Base-by-base conservation (phyloP, 2,113 vertebrate genomes). In the Ctenomys sociabilis region DNA sequence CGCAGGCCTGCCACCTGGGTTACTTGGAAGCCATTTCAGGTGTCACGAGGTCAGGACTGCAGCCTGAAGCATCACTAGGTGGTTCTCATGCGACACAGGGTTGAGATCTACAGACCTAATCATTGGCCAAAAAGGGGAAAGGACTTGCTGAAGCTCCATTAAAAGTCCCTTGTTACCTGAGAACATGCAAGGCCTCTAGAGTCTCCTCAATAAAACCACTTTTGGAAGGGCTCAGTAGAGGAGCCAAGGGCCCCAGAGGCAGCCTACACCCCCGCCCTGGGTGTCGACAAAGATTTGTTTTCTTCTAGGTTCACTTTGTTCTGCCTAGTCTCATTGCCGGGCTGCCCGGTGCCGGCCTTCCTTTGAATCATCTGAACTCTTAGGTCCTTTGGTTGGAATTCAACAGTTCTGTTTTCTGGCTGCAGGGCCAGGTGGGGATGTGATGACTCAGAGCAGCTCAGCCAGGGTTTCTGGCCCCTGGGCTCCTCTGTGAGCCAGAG, bases 391-490 rank as follows among this genome's bases (percentile, higher is more conserved):
- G 78, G 40, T 40, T 87, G 57, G 84, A 88, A 92, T 40, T 54
- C 54, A 73, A n/a, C 8, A 10, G 14, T 63, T 92, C 45, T 78
- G 49, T 89, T 66, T 93, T 87, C 64, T 57, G 73, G 35, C 73
- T 89, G 28, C 13, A 70, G 90, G 73, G 30, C 37, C 35, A 52
- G 84, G 84, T 82, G 16, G 12, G 84, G 57, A 54, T 43, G 61
- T 45, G 93, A 59, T 92, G 88, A 95, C 40, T 93, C 61, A 93
- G 70, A 63, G 45, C 45, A 49, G 84, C 68, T 35, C 91, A 59
- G 83, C 43, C 49, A 40, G 88, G 43, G 11, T 88, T 93, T 68
- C 66, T 87, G 52, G 40, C 37, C 81, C 2, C 5, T 7, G 66
- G 87, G 73, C 28, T 83, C 35, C 68, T 88, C 45, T 22, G 75